Percentiles rank a stretch among this genome's conserved stretches.
phyloP scores from a whole-genome alignment of 2,888 invertebrate genomes.

The Hypsopygia costalis region DNA sequence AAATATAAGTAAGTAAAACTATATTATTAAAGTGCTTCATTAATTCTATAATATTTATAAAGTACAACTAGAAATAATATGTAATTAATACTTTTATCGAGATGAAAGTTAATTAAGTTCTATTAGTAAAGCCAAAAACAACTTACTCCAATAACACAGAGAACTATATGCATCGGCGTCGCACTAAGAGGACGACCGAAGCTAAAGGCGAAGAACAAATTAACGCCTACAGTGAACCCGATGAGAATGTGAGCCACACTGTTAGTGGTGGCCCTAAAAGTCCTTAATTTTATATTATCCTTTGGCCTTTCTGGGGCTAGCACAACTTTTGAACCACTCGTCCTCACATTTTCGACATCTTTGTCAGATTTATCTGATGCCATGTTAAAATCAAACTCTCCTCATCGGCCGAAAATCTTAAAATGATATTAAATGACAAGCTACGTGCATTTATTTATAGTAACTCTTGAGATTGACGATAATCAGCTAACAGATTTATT shows the following conservation, averaged over 20 bases:
- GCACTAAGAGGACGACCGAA: slow-evolving; percentile 35
- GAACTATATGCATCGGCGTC: slow-evolving; percentile 41
- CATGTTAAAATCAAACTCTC: neutral
- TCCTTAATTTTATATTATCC: slow-evolving; percentile 21
- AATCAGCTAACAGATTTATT: neutral
- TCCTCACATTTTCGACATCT: slow-evolving; percentile 2
- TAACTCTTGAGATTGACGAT: neutral
- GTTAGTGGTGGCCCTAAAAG: slow-evolving; percentile 39
- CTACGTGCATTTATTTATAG: neutral
- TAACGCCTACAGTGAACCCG: slow-evolving; percentile 38
- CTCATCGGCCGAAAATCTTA: neutral
- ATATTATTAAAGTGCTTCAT: too few relatives aligned
- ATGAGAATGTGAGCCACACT: slow-evolving; percentile 43
- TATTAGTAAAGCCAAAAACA: too few relatives aligned
- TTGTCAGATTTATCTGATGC: neutral
- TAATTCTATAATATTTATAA: too few relatives aligned
- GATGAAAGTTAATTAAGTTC: too few relatives aligned
- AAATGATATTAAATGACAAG: neutral
- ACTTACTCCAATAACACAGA: slow-evolving; percentile 61
- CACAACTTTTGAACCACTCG: neutral
- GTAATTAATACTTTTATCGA: too few relatives aligned
- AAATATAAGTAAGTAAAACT: too few relatives aligned
- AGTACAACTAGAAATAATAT: too few relatives aligned
- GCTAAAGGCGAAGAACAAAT: slow-evolving; percentile 36
- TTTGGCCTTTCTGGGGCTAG: neutral